Percentiles rank a stretch among this genome's conserved stretches.
Conservation (phyloP, 1,140 invertebrate species). For the Laupala kohalensis region DNA sequence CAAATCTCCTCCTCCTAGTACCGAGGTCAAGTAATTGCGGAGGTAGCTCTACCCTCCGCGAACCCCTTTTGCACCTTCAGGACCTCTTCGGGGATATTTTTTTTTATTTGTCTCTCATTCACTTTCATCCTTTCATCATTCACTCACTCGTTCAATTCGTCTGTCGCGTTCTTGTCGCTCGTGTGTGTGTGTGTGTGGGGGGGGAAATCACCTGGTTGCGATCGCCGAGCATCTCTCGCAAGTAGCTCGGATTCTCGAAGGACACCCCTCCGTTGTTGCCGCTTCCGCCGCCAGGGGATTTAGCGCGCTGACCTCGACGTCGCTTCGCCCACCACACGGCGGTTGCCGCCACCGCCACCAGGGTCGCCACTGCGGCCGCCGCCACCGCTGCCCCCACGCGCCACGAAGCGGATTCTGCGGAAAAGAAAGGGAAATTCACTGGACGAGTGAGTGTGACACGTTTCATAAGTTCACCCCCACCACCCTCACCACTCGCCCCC, state of each 20-base stretch:
- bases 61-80: no score
- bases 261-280: slow-evolving; percentile 65
- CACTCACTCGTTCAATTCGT: neutral
- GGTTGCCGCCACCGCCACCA: slow-evolving; percentile 43
- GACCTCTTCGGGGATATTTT: no score
- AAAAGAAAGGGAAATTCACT: no score
- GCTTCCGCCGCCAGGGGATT: slow-evolving; percentile 32
- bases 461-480: neutral
- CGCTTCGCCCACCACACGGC: slow-evolving; percentile 51
- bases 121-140: neutral
- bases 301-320: slow-evolving; percentile 38
- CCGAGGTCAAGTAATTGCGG: no score
- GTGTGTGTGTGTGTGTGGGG: neutral
- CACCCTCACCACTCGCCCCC: neutral
- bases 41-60: no score
- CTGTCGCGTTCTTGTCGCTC: neutral
- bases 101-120: no score
- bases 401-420: slow-evolving; percentile 26
- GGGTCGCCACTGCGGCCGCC: slow-evolving; percentile 46
- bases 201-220: slow-evolving; percentile 44
- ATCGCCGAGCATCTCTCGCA: slow-evolving; percentile 58
- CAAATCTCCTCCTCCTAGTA: no score
- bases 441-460: no score
- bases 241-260: slow-evolving; percentile 75
- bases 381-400: slow-evolving; percentile 47